Evolutionary conservation across 2,888 invertebrate species (phyloP), one percentile per base, ranked within the genome.

Genomic region (Rambutsinella grinnellia): DNA sequence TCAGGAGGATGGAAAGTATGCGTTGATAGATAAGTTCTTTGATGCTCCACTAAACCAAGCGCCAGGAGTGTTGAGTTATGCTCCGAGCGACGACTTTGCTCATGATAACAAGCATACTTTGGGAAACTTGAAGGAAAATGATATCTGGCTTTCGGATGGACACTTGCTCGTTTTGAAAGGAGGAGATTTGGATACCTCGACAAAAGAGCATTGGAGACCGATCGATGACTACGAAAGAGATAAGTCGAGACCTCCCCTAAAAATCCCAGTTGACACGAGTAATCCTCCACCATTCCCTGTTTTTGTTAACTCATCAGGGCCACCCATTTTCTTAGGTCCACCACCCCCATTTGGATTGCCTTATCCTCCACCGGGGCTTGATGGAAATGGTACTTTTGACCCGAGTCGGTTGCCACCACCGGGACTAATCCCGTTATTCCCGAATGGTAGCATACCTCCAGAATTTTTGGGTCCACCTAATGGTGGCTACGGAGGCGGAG

Each of bases 271-370:
- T 63, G 91, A 92, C 87, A 94, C 94, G 10, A 78, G 76, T 87
- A 91, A 95, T 85, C 94, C 95, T 87, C 95, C 95, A 90, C 95
- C 95, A 88, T 95, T 95, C 92, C 95, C 95, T 86, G 92, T 95
- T 88, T 94, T 93, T 88, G 92, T 95, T 87, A 90, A 90, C 87
- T 93, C 94, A 86, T 90, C 92, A 86, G 95, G 94, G 85, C 95
- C 95, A 86, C 90, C 95, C 88, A 92, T 94, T 89, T 92, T 95
- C 90, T 90, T 95, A 88, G 90, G 91, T 85, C 91, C 92, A 89
- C 89, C 91, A 89, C 90, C 92, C 23, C 83, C 83, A n/a, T 82
- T 82, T 89, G 89, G 91, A 89, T 89, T 90, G 89, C 89, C 90
- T 87, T 91, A 90, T 88, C 90, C 90, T 87, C 81, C 81, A 5